Conservation (phyloP, 2,888 invertebrate genomes). For the Oithona nana region DNA sequence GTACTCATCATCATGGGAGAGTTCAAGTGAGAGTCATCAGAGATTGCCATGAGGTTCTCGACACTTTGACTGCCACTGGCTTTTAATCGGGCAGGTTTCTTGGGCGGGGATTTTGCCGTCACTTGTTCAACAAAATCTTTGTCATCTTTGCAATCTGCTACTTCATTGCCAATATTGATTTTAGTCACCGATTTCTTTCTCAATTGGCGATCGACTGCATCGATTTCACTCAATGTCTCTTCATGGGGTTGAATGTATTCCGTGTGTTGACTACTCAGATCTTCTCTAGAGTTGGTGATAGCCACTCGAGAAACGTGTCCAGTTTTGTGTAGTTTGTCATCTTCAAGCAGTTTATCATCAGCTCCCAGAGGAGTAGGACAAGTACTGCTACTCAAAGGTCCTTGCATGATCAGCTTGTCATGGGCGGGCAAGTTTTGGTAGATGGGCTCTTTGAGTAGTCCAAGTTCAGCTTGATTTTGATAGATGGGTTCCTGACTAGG, state of each 20-base stretch:
- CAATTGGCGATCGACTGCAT: not conserved
- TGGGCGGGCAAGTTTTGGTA: slow-evolving; percentile 51
- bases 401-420: not conserved
- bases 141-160: not conserved
- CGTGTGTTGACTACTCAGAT: not conserved
- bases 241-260: not conserved
- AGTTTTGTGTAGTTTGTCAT: not conserved
- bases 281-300: slow-evolving; percentile 6
- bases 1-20: not conserved
- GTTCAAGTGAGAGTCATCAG: not conserved
- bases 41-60: not conserved
- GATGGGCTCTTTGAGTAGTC: slow-evolving; percentile 40
- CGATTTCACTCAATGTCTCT: not conserved
- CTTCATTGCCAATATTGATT: not conserved
- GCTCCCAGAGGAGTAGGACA: not conserved
- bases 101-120: not conserved
- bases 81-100: not conserved
- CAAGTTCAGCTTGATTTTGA: slow-evolving; percentile 8
- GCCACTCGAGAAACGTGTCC: not conserved
- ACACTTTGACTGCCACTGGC: not conserved
- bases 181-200: not conserved
- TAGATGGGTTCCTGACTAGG: slow-evolving; percentile 12
- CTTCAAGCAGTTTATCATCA: not conserved
- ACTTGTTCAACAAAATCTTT: not conserved
- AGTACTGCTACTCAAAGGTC: not conserved